These are phyloP conservation scores for Ophraella communa DNA, from an alignment of 2,888 invertebrate species.

Conservation along the genomic window DNA sequence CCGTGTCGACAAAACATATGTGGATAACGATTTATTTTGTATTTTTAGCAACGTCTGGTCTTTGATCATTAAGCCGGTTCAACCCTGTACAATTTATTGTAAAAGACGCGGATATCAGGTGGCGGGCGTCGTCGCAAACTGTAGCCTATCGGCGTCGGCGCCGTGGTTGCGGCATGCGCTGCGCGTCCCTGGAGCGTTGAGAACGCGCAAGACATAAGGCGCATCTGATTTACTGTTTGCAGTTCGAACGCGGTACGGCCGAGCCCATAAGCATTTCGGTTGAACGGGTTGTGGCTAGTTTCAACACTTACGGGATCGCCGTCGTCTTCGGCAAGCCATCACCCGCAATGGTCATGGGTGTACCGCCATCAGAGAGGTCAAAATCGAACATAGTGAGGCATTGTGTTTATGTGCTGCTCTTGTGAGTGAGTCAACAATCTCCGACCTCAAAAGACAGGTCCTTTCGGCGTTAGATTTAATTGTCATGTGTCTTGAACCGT, in stretches of 20 bases:
- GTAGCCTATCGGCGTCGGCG: slow-evolving; percentile 31
- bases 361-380: slow-evolving; percentile 44
- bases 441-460: slow-evolving; percentile 27
- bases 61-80: no score
- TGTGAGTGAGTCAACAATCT: slow-evolving; percentile 41
- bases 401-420: slow-evolving; percentile 46
- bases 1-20: no score
- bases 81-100: background rate
- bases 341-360: slow-evolving; percentile 48
- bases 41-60: no score
- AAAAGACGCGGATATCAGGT: slow-evolving; percentile 19
- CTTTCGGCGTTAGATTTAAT: slow-evolving; percentile 17
- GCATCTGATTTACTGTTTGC: slow-evolving; percentile 44
- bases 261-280: slow-evolving; percentile 44
- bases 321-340: slow-evolving; percentile 26
- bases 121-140: slow-evolving; percentile 16
- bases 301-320: slow-evolving; percentile 35
- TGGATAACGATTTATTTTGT: background rate
- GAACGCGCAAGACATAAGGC: slow-evolving; percentile 40
- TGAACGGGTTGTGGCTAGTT: slow-evolving; percentile 49
- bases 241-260: slow-evolving; percentile 44
- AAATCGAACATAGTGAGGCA: slow-evolving; percentile 46
- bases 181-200: slow-evolving; percentile 41
- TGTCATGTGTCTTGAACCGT: slow-evolving; percentile 28
- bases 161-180: slow-evolving; percentile 35